A percentile compares a stretch with the other conserved stretches of the same genome.
Evolutionary conservation across 2,113 vertebrate species (phyloP).

Genomic region (Anoura caudifer): DNA sequence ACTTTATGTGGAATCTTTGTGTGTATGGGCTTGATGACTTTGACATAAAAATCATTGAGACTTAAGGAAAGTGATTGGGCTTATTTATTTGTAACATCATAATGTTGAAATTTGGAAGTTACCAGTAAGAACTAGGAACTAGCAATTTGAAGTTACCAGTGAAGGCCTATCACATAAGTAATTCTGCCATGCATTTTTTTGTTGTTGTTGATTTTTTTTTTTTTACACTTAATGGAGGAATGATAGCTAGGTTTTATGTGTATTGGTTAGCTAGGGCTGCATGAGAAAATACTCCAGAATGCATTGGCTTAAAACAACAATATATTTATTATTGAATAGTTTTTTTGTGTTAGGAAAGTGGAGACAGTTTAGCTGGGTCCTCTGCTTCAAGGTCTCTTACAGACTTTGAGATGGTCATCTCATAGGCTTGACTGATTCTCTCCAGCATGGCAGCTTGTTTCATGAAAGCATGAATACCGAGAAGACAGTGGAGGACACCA

Average conservation of each 20-base stretch:
- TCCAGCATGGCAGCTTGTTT: not conserved
- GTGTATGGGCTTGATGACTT: not conserved
- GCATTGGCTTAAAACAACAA: not conserved
- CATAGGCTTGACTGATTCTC: not conserved
- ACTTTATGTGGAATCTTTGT: not conserved
- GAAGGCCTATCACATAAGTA: not conserved
- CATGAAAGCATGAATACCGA: not conserved
- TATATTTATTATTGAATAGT: not conserved
- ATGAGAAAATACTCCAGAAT: not conserved
- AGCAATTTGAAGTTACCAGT: conserved; percentile 23
- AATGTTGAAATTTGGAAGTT: not conserved
- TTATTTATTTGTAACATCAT: not conserved
- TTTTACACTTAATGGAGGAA: not conserved
- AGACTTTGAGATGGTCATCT: not conserved
- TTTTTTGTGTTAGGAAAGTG: not conserved
- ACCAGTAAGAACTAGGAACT: not conserved
- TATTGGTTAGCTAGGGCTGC: not conserved
- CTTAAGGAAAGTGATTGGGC: not conserved
- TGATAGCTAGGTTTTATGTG: not conserved
- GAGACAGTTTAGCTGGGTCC: not conserved
- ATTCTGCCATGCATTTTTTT: not conserved
- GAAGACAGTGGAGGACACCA: not conserved
- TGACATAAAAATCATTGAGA: not conserved
- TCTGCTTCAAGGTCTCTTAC: not conserved
- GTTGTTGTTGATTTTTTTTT: not conserved